Evolutionary conservation across 2,113 vertebrate genomes (phyloP).

Genomic region (Zosterops japonicus): DNA sequence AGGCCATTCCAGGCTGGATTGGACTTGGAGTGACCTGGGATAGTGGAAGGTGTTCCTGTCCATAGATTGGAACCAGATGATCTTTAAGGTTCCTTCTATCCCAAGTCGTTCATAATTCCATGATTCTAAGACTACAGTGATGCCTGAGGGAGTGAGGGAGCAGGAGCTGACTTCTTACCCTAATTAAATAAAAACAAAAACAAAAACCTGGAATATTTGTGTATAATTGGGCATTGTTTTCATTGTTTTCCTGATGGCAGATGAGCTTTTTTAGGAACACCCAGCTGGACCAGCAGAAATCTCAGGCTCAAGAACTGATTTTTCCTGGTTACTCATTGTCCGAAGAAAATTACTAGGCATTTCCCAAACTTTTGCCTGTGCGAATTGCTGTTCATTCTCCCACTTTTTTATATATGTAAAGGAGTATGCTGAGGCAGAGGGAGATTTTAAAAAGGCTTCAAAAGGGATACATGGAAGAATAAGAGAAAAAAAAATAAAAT

Average conservation of each 20-base stretch:
- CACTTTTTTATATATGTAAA: background rate
- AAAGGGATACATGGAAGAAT: background rate
- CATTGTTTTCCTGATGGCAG: background rate
- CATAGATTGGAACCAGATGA: background rate
- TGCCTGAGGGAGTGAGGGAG: background rate
- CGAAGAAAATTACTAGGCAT: background rate
- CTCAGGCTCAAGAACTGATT: background rate
- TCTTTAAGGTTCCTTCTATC: background rate
- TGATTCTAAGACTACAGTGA: background rate
- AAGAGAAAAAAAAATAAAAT: background rate
- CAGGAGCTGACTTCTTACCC: background rate
- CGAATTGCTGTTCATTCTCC: background rate
- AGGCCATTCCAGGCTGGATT: background rate
- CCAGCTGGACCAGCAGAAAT: background rate
- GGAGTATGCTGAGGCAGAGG: background rate
- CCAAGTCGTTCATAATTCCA: background rate
- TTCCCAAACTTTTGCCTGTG: background rate
- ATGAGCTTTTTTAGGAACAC: background rate
- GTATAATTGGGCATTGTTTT: background rate
- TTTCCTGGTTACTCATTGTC: background rate
- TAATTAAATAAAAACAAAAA: background rate
- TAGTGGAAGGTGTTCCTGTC: background rate
- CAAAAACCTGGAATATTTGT: rapidly evolving
- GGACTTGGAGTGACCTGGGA: rapidly evolving
- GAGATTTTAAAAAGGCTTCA: background rate